These are phyloP conservation scores for Pterocles orientalis DNA, from an alignment of 2,113 vertebrate genomes.

Conservation along the genomic window DNA sequence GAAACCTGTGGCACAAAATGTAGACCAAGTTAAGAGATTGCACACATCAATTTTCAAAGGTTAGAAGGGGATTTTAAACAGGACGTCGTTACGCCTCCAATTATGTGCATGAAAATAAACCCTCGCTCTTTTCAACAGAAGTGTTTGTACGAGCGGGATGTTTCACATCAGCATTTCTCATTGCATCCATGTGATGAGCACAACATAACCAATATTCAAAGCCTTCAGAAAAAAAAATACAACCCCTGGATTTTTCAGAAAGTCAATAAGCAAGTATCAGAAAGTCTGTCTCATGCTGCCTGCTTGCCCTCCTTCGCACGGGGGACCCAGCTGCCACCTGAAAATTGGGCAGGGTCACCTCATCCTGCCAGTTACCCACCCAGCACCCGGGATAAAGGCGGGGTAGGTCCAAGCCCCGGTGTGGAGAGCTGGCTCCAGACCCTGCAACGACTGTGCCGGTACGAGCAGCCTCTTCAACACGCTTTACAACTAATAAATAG, in stretches of 20 bases:
- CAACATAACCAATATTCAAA: not conserved
- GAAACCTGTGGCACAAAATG: slow-evolving; percentile 91
- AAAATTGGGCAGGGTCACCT: not conserved
- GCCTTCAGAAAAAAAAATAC: not conserved
- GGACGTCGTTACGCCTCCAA: not conserved
- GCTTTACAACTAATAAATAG: not conserved
- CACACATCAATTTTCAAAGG: slow-evolving; percentile 30
- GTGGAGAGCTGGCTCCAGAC: not conserved
- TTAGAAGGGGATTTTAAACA: slow-evolving; percentile 24
- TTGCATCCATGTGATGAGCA: not conserved
- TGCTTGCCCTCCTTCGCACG: rapidly evolving
- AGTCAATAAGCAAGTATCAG: not conserved
- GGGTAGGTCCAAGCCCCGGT: not conserved
- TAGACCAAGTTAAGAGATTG: slow-evolving; percentile 86
- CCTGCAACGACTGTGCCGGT: not conserved
- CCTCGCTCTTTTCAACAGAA: not conserved
- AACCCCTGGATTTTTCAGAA: not conserved
- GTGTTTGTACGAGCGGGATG: not conserved
- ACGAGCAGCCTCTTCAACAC: too few relatives aligned
- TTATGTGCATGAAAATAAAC: slow-evolving; percentile 36
- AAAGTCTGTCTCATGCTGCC: not conserved
- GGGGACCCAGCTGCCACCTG: not conserved
- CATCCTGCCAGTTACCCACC: not conserved
- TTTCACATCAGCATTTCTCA: not conserved
- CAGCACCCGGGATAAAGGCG: not conserved